Evolutionary conservation across 2,888 invertebrate species (phyloP), one percentile per base, ranked within the genome.

Genomic region (Pachliopta kotzebuea): DNA sequence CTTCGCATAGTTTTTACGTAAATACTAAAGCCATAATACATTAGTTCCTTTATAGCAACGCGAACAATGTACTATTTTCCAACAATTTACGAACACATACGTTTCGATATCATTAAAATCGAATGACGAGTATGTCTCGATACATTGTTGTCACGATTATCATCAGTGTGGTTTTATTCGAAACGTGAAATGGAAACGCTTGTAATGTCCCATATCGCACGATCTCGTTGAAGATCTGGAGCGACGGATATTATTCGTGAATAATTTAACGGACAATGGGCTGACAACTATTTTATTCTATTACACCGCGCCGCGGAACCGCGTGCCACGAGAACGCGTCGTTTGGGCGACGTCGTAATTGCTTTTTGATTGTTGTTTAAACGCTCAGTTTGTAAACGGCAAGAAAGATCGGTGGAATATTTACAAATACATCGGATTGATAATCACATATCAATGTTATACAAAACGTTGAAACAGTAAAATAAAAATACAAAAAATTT

Each of bases 231-330:
- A 78, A 84, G 83, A 88, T 88, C 83, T 85, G 76, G 84, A 85
- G 84, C 85, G 85, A 75, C 83, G 84, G 86, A 85, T 84, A 81
- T 78, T 83, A 84, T 86, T 85, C 86, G 87, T 90, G 87, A 86
- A 89, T 88, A 89, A 89, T 90, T 89, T 86, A 85, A 82, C 81
- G 84, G 77, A 88, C 86, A 86, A 87, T 86, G 83, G 83, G 72
- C 83, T 85, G 86, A 78, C 85, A 86, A 85, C 81, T 83, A 77
- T 81, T 83, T 80, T 84, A 80, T 82, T 82, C 76, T 79, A 80
- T 82, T 80, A 76, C 76, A 75, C 71, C 71, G 74, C 62, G 45
- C 57, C 76, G 72, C 73, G 73, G 49, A 20, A 72, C 71, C 72
- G 70, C 65, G 73, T 74, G 70, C 74, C 79, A 80, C 78, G 81